Evolutionary conservation across 2,797 vertebrate species (phyloP).

Genomic region (Cirrhinus molitorella): DNA sequence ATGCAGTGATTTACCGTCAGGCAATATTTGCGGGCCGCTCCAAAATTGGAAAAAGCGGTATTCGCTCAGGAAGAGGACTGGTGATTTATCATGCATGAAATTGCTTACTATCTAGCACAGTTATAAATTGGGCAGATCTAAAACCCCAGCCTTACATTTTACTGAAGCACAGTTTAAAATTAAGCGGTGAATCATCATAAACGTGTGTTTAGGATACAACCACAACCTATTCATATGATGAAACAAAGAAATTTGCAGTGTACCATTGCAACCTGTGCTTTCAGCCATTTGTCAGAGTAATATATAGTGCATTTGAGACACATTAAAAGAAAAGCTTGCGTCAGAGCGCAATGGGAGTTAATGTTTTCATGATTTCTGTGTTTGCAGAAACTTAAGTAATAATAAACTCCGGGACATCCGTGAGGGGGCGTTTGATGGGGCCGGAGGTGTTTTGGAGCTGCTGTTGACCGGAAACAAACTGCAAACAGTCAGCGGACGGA

Average conservation of each 20-base stretch:
- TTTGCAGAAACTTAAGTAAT: constrained; percentile 92
- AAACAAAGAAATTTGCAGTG: constrained; percentile 17
- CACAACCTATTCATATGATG: constrained; percentile 42
- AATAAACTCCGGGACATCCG: constrained; percentile 94
- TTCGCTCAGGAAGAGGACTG: constrained; percentile 70
- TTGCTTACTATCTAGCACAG: constrained; percentile 79
- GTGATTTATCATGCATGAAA: constrained; percentile 85
- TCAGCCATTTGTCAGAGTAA: constrained; percentile 20
- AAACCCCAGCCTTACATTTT: constrained; percentile 67
- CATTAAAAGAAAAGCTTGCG: not conserved
- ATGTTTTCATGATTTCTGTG: not conserved
- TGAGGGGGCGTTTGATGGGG: constrained; percentile 90
- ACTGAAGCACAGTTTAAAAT: constrained; percentile 56
- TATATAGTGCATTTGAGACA: not conserved
- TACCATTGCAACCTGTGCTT: constrained; percentile 6
- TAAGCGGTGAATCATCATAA: constrained; percentile 56
- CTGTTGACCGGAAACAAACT: constrained; percentile 94
- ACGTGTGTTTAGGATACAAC: constrained; percentile 30
- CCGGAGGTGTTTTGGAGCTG: constrained; percentile 87
- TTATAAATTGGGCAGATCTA: constrained; percentile 79
- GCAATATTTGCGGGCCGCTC: constrained; percentile 72
- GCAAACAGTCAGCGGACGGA: constrained; percentile 85
- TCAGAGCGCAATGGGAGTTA: not conserved
- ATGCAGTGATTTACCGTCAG: constrained; percentile 72
- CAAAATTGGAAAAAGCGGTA: constrained; percentile 51